Evolutionary conservation across 1,140 invertebrate species (phyloP), one percentile per base, ranked within the genome.

Genomic region (Magallana gigas): DNA sequence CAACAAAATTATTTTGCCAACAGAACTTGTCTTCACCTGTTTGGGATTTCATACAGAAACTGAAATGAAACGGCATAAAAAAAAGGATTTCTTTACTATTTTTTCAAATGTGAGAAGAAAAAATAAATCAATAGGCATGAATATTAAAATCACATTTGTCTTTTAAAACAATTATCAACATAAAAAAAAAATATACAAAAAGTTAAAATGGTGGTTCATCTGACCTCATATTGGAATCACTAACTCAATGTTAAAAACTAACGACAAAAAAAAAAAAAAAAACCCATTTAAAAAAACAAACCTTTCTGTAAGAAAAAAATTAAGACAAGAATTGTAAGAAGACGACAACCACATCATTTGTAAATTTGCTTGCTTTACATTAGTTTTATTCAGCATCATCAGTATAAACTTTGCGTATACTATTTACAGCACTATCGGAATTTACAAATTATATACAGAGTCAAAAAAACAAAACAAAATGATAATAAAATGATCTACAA

Each of bases 401-500:
- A 76, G 68, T 76, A 18, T 76, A 29, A 18, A 76, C 68, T 76
- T 76, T 76, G 68, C 68, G 68, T 76, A 76, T 76, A 48, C 23
- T 76, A 76, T 76, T 5, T 76, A 76, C 68, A 76, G 68, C 68
- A 76, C 68, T 76, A 76, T 76, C 8, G 11, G 68, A 76, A 36
- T 76, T 76, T 76, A 76, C 68, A 76, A 76, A 76, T 76, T 76
- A 76, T 76, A 76, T 76, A 76, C 68, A 76, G 14, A 16, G 68
- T 76, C 68, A 76, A 76, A 48, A 48, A 48, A 48, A 48, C 0
- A 5, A 48, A 48, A 48, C 36, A 48, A 48, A 48, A 48, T 48
- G n/a, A 62, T 62, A 62, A 76, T 76, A 36, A 76, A 76, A 76
- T 76, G 68, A 76, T 76, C 68, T 76, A 76, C 68, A 76, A 76